Evolutionary conservation across 2,888 invertebrate genomes (phyloP).

Genomic region (Eristalis intricaria): DNA sequence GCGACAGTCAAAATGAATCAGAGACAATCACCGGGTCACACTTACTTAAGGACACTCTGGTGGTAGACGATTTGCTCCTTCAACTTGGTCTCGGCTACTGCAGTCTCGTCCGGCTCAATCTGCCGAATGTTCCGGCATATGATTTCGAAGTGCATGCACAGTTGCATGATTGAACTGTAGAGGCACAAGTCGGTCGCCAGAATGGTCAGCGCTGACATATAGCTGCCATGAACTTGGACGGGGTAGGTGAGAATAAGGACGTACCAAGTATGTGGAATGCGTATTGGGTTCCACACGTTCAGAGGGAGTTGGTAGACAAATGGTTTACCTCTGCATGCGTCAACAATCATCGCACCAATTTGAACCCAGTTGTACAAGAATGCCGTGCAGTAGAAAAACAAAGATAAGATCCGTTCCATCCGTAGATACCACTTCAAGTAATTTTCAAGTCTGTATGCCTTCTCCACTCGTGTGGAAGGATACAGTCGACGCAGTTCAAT

Average conservation of each 20-base stretch:
- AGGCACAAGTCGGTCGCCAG: constrained; percentile 60
- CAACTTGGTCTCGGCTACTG: background rate
- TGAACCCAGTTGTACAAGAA: constrained; percentile 6
- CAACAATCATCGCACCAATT: background rate
- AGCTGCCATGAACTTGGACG: background rate
- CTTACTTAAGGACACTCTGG: constrained; percentile 23
- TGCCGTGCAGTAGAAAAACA: constrained; percentile 17
- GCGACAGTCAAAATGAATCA: background rate
- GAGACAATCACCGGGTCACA: background rate
- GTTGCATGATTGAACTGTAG: constrained; percentile 49
- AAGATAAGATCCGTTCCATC: constrained; percentile 23
- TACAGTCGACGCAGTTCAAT: constrained; percentile 41
- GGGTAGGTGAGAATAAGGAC: background rate
- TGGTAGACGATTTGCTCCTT: constrained; percentile 22
- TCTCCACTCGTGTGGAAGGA: constrained; percentile 21
- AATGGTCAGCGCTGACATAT: constrained; percentile 26
- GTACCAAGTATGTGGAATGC: background rate
- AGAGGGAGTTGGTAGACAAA: background rate
- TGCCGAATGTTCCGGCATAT: constrained; percentile 29
- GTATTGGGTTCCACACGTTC: constrained; percentile 32
- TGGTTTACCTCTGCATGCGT: background rate
- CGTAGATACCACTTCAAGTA: background rate
- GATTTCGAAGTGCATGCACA: constrained; percentile 69
- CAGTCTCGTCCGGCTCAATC: constrained; percentile 22
- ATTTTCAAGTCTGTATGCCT: background rate